These are phyloP conservation scores for Onychostruthus taczanowskii DNA, from an alignment of 2,113 vertebrate genomes.

Conservation along the genomic window DNA sequence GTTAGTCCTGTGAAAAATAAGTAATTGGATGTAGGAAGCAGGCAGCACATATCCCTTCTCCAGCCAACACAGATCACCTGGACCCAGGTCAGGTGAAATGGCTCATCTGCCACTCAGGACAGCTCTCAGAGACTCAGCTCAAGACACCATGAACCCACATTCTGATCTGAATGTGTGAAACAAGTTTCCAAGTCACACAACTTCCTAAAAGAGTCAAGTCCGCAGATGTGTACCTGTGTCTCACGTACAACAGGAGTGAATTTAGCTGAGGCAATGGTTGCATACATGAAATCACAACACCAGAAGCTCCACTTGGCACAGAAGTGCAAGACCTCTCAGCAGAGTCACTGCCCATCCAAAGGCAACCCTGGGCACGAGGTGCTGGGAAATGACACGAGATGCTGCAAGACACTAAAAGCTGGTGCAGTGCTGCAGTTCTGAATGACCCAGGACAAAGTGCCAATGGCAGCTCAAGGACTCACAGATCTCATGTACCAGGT, in stretches of 20 bases:
- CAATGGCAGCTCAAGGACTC: neutral
- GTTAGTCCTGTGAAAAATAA: neutral
- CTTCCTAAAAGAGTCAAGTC: neutral
- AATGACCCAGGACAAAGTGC: neutral
- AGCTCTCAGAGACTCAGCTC: fast-evolving
- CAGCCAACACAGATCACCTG: neutral
- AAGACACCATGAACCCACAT: neutral
- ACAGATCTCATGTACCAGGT: neutral
- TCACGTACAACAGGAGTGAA: neutral
- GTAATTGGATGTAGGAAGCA: neutral
- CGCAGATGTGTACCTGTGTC: neutral
- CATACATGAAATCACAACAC: neutral
- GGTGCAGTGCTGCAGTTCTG: neutral
- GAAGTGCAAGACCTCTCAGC: neutral
- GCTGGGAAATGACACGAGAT: neutral
- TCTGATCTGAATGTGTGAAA: neutral
- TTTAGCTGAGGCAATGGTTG: neutral
- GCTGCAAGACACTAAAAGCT: neutral
- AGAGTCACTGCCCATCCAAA: neutral
- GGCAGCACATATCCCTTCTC: neutral
- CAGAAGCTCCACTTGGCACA: neutral
- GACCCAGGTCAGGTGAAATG: neutral
- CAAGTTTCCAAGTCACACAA: neutral
- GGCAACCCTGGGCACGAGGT: fast-evolving
- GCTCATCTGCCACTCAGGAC: neutral